phyloP scores from a whole-genome alignment of 1,140 invertebrate genomes.

The Scaptodrosophila lebanonensis region DNA sequence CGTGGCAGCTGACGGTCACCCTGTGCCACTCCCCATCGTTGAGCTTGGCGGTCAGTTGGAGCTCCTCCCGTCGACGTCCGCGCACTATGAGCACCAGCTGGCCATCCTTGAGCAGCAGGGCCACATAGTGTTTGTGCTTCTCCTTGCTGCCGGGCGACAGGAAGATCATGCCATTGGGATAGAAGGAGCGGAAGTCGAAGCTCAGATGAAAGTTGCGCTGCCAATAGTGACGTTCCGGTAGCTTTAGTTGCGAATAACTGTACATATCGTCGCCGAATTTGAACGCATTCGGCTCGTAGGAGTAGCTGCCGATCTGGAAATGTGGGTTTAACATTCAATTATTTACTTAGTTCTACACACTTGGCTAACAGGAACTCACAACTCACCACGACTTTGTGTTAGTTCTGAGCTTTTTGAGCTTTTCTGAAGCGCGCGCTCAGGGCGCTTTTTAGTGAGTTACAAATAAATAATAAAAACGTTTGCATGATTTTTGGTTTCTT shows the following conservation, averaged over 20 bases:
- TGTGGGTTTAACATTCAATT: constrained; percentile 3
- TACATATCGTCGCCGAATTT: constrained; percentile 90
- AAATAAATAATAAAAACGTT: constrained; percentile 49
- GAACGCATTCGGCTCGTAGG: constrained; percentile 86
- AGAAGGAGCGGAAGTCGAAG: constrained; percentile 91
- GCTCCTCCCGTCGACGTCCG: constrained; percentile 82
- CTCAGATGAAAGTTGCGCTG: constrained; percentile 85
- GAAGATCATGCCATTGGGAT: constrained; percentile 88
- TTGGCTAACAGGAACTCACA: constrained; percentile 32
- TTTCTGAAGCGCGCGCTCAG: constrained; percentile 35
- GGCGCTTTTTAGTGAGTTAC: constrained; percentile 40
- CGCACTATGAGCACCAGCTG: constrained; percentile 84
- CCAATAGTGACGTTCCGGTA: constrained; percentile 82
- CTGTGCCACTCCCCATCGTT: constrained; percentile 92
- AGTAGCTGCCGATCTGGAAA: constrained; percentile 83
- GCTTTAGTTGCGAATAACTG: constrained; percentile 85
- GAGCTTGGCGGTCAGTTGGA: constrained; percentile 81
- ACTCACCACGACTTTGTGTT: constrained; percentile 75
- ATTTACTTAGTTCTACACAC: constrained; percentile 15
- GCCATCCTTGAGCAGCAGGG: constrained; percentile 85
- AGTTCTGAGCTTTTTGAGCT: constrained; percentile 70
- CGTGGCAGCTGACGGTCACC: constrained; percentile 81
- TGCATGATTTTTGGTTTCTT: constrained; percentile 46
- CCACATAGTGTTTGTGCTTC: constrained; percentile 85
- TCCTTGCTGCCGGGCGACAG: constrained; percentile 83